Evolutionary conservation across 2,113 vertebrate genomes (phyloP), one percentile per base, ranked within the genome.

Genomic region (Thermophis baileyi): DNA sequence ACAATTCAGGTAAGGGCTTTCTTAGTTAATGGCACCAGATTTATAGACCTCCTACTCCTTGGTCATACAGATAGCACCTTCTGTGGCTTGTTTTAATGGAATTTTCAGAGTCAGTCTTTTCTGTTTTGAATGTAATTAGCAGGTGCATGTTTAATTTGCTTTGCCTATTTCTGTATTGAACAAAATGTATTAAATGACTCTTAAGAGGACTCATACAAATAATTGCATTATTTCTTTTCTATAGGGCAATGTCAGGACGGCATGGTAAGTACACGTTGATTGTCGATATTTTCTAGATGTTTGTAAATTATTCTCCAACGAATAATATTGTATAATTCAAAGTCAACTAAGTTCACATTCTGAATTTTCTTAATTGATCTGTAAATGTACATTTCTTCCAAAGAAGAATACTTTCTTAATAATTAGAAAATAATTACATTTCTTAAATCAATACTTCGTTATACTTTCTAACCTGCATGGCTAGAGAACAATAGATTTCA

Each of bases 181-280:
- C 44, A 7, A 94, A 46, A 93, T 30, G 40, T 63, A 92, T 92
- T 47, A 69, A 92, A 69, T 94, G 91, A 94, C n/a, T 57, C 40
- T 60, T 86, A 85, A 50, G 9, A 60, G 46, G 51, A n/a, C 16
- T 35, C 88, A 55, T 14, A 85, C 63, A 92, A 92, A 0, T 90
- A 95, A 93, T 87, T 95, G 1, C 90, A 22, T 87, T 90, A 53
- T 74, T 30, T 53, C 46, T 94, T 95, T 85, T 53, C 90, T 55
- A 3, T 93, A 99, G 99, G 97, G 99, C 99, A 24, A 98, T 99
- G 90, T 99, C 98, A 22, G 99, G 99, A 96, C 98, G 99, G 96
- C 98, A 99, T 53, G 99, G 99, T 99, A 97, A 95, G 99, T 98
- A 92, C 86, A 6, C 4, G 94, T 88, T 92, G 74, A 89, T 91